Evolutionary conservation across 2,113 vertebrate species (phyloP).

Genomic region (Gobiocypris rarus): DNA sequence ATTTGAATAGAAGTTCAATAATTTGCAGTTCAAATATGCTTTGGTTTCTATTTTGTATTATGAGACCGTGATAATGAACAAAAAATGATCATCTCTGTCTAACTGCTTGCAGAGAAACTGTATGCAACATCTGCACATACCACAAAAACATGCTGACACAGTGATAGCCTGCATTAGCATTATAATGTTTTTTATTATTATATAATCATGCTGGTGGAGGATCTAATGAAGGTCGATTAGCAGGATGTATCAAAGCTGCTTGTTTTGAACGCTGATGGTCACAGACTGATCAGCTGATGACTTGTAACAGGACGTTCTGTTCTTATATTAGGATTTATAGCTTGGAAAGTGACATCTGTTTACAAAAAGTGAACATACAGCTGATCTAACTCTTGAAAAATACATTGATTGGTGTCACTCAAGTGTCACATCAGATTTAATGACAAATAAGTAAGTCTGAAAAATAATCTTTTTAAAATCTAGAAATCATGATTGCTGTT

Average conservation of each 20-base stretch:
- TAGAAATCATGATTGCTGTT: not conserved
- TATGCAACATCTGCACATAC: not conserved
- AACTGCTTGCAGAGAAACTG: not conserved
- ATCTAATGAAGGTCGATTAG: not conserved
- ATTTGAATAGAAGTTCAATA: too few relatives aligned
- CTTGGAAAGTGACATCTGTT: not conserved
- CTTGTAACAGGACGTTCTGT: not conserved
- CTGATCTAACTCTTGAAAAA: not conserved
- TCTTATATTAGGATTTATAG: not conserved
- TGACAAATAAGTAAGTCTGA: not conserved
- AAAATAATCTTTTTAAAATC: not conserved
- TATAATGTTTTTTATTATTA: conserved; percentile 6
- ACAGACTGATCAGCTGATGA: not conserved
- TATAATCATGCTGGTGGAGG: not conserved
- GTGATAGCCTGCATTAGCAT: not conserved
- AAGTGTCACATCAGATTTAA: too few relatives aligned
- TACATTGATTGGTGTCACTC: not conserved
- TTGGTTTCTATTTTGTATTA: too few relatives aligned
- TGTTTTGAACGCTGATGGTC: not conserved
- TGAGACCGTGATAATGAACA: not conserved
- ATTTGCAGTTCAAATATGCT: too few relatives aligned
- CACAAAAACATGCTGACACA: not conserved
- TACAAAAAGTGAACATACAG: not conserved
- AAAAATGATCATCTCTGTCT: not conserved
- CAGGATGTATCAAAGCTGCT: not conserved